phyloP scores from a whole-genome alignment of 1,140 invertebrate species.

The Microplitis demolitor region DNA sequence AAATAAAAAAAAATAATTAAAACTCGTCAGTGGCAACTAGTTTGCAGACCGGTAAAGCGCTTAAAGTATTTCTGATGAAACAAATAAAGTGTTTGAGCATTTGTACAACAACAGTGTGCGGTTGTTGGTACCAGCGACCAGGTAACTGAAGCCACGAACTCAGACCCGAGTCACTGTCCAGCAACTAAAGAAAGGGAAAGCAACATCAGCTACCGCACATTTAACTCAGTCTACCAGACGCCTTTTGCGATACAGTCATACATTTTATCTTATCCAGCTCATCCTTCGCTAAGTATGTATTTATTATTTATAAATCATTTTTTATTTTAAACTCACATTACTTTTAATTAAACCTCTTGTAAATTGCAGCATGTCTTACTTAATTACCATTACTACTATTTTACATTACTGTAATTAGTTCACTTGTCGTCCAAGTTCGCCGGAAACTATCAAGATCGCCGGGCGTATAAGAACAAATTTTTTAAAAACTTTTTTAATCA shows the following conservation, averaged over 20 bases:
- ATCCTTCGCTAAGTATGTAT: slow-evolving; percentile 11
- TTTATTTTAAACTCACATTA: neutral
- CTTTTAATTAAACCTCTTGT: neutral
- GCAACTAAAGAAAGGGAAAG: slow-evolving; percentile 56
- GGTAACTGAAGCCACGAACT: slow-evolving; percentile 32
- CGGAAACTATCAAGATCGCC: too few species aligned
- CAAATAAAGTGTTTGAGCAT: slow-evolving; percentile 6
- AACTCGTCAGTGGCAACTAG: slow-evolving; percentile 42
- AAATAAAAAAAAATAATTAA: neutral
- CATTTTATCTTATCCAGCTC: neutral
- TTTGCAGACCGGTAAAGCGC: slow-evolving; percentile 15
- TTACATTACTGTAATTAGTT: too few species aligned
- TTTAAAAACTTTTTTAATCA: neutral
- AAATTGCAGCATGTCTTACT: too few species aligned
- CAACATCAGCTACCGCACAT: slow-evolving; percentile 33
- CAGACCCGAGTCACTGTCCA: slow-evolving; percentile 30
- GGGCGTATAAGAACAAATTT: neutral
- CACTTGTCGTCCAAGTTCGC: too few species aligned
- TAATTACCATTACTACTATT: too few species aligned
- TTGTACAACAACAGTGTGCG: neutral
- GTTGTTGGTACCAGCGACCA: slow-evolving; percentile 18
- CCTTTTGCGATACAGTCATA: slow-evolving; percentile 37
- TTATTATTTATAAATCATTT: slow-evolving; percentile 17
- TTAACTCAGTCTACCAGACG: slow-evolving; percentile 49
- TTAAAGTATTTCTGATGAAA: neutral